Evolutionary conservation across 2,113 vertebrate genomes (phyloP).

Genomic region (Prunella fulvescens): DNA sequence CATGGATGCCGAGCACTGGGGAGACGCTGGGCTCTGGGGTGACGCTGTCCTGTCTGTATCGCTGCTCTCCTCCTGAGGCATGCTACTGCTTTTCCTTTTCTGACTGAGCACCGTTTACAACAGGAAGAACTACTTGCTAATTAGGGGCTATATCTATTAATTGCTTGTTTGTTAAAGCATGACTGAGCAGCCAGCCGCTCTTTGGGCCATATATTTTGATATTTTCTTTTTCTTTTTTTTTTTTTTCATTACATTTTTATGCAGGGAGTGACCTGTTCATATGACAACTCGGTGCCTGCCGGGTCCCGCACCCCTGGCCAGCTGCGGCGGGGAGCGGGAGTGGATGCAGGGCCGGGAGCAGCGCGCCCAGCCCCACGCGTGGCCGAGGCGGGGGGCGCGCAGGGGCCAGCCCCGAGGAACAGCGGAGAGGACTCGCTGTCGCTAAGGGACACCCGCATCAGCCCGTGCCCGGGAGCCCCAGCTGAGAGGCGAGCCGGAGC

Average conservation of each 20-base stretch:
- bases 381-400: not conserved
- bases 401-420: not conserved
- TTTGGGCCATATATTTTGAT: not conserved
- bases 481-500: not conserved
- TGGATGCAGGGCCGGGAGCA: not conserved
- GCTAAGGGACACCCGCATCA: not conserved
- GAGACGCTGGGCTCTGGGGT: not conserved
- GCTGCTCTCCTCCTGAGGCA: not conserved
- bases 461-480: not conserved
- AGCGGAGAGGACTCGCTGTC: not conserved
- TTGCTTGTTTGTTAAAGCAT: constrained; percentile 57
- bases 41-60: not conserved
- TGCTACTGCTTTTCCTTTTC: not conserved
- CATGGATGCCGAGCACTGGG: not conserved
- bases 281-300: not conserved
- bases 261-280: not conserved
- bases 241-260: not conserved
- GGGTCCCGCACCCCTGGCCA: not conserved
- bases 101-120: constrained; percentile 25
- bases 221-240: not conserved
- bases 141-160: constrained; percentile 64
- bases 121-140: constrained; percentile 61
- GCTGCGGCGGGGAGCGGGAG: not conserved
- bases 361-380: not conserved
- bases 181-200: constrained; percentile 50